Conservation (phyloP, 2,113 vertebrate species). For the Mirounga angustirostris region DNA sequence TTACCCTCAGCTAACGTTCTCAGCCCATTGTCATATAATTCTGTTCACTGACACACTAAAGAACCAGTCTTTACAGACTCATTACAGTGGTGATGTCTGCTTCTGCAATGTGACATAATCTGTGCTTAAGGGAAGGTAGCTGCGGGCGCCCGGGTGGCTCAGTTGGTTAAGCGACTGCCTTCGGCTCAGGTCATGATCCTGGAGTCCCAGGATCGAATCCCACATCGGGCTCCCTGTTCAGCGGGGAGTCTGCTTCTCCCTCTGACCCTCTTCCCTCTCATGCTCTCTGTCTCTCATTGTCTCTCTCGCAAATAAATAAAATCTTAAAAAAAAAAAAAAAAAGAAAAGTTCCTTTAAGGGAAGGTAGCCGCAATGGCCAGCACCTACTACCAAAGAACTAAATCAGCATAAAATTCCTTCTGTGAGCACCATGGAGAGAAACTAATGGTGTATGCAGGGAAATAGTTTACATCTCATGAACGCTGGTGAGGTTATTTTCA, state of each 20-base stretch:
- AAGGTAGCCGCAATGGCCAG: background rate
- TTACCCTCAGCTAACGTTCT: background rate
- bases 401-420: slow-evolving; percentile 38
- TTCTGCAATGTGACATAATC: background rate
- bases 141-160: background rate
- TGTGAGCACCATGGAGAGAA: background rate
- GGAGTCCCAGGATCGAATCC: no score
- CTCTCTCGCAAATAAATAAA: no score
- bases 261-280: no score
- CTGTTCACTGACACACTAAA: background rate
- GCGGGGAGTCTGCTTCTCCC: no score
- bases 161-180: no score
- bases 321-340: no score
- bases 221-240: no score
- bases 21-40: background rate
- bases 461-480: background rate
- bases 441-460: background rate
- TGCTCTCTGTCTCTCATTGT: no score
- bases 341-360: background rate
- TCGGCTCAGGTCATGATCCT: no score
- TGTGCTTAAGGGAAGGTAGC: background rate
- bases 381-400: background rate
- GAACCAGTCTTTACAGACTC: background rate
- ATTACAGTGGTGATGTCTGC: background rate
- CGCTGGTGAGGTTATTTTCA: background rate